Conservation (phyloP, 2,113 vertebrate genomes). For the Zingel zingel region DNA sequence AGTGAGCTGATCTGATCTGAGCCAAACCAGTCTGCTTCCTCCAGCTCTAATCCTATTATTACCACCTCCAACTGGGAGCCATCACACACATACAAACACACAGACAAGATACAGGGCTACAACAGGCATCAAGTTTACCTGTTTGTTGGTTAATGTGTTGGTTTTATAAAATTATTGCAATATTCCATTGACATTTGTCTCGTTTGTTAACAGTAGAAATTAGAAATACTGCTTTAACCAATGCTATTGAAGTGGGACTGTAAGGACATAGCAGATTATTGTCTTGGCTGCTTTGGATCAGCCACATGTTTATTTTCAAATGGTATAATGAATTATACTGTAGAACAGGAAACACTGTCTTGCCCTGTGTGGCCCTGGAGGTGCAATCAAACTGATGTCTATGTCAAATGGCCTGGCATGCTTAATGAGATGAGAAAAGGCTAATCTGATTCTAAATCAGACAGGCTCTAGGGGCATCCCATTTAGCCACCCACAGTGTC, state of each 20-base stretch:
- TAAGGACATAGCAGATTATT: not conserved
- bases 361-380: slow-evolving; percentile 45
- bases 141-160: not conserved
- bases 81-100: slow-evolving; percentile 19
- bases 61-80: slow-evolving; percentile 60
- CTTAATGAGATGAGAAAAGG: slow-evolving; percentile 77
- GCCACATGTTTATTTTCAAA: slow-evolving; percentile 7
- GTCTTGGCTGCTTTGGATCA: not conserved
- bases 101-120: not conserved
- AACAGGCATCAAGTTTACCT: slow-evolving; percentile 15
- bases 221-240: not conserved
- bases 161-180: not conserved
- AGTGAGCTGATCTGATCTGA: slow-evolving; percentile 58
- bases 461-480: slow-evolving; percentile 64
- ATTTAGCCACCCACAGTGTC: slow-evolving; percentile 64
- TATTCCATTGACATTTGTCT: slow-evolving; percentile 9
- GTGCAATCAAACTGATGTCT: slow-evolving; percentile 61
- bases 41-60: slow-evolving; percentile 69
- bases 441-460: slow-evolving; percentile 75
- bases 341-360: slow-evolving; percentile 29
- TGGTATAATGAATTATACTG: slow-evolving; percentile 23
- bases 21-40: slow-evolving; percentile 59
- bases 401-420: slow-evolving; percentile 66
- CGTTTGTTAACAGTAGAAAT: not conserved
- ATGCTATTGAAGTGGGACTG: not conserved